A percentile compares a stretch with the other conserved stretches of the same genome.
phyloP scores from a whole-genome alignment of 2,888 invertebrate species.

The Noctua janthe region DNA sequence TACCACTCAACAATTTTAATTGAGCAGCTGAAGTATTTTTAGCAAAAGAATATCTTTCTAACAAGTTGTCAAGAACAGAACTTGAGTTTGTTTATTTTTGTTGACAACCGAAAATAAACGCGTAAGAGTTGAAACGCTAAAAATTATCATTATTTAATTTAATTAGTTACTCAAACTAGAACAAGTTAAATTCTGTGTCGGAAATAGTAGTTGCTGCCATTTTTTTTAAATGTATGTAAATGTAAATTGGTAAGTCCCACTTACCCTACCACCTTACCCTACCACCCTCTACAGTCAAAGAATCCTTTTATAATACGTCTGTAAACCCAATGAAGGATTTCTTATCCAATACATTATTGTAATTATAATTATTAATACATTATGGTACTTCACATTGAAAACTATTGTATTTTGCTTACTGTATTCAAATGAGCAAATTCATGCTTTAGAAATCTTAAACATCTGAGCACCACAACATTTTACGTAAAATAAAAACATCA shows the following conservation, averaged over 20 bases:
- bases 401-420: not conserved
- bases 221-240: too few relatives aligned
- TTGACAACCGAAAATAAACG: constrained; percentile 51
- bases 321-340: too few relatives aligned
- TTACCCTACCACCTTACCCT: too few relatives aligned
- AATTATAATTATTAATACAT: too few relatives aligned
- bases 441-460: constrained; percentile 20
- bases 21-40: constrained; percentile 34
- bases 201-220: not conserved
- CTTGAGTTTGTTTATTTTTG: constrained; percentile 46
- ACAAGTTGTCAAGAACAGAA: constrained; percentile 60
- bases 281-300: not conserved
- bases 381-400: not conserved
- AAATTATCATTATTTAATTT: constrained; percentile 14
- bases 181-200: not conserved
- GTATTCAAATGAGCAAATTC: constrained; percentile 20
- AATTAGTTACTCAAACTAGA: not conserved
- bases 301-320: not conserved
- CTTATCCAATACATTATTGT: too few relatives aligned
- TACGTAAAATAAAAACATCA: constrained; percentile 50
- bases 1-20: constrained; percentile 39
- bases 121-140: constrained; percentile 41
- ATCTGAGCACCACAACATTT: constrained; percentile 29
- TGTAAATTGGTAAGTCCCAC: too few relatives aligned
- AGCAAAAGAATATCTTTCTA: constrained; percentile 41